Evolutionary conservation across 2,797 vertebrate genomes (phyloP), one percentile per base, ranked within the genome.

Genomic region (Catostomus latipinnis): DNA sequence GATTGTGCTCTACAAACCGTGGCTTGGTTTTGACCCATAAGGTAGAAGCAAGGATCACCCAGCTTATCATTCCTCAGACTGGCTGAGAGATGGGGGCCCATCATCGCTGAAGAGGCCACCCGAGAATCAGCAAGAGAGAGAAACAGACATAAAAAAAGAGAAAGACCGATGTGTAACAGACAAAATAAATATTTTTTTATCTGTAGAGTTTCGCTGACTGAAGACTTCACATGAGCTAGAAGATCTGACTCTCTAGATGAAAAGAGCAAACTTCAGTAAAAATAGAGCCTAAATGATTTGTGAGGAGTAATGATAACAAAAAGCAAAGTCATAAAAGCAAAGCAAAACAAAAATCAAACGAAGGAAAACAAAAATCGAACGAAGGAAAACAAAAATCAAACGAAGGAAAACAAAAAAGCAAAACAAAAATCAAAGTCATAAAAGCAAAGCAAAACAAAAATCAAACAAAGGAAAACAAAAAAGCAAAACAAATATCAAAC

Each of bases 51-150:
- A 96, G 98, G 96, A 94, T 99, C 98, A 94, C 96, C 97, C 96
- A 96, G 95, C 95, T 99, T 99, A 96, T 99, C 98, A 97, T 98
- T 98, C 96, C 96, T 98, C 96, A 99, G 95, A 97, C 97, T 98
- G 95, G 98, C 96, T 98, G 97, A 95, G 95, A 99, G 96, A 97
- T 98, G 98, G 96, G 97, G 96, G 96, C 97, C 95, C 95, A 98
- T 97, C 97, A 99, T 98, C 95, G 98, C 97, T 99, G 96, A 96
- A 96, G 96, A 96, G 95, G 95, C 96, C 96, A 95, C 94, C 92
- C 91, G 94, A 93, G 94, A 94, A 78, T 78, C 8, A 88, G 88
- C 93, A 89, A 93, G 88, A 88, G 50, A 80, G 62, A 74, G 75
- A 82, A 72, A 83, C 76, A 77, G 84, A 83, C 34, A 34, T 34